phyloP scores from a whole-genome alignment of 2,888 invertebrate genomes.

The Lepidocyrtinus sp. region DNA sequence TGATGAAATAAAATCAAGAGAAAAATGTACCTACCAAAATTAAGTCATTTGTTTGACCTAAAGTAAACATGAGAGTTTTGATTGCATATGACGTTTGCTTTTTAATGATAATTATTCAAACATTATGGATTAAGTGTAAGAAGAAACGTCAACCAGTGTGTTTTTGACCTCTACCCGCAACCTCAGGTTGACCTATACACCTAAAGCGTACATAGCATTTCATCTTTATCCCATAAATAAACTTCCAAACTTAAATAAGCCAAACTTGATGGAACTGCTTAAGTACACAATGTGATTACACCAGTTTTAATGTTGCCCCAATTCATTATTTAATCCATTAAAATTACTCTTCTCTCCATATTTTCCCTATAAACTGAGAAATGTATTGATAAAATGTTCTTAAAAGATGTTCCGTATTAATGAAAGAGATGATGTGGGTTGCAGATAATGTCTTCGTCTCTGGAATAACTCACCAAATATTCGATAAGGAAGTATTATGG shows the following conservation, averaged over 20 bases:
- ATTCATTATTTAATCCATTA: slow-evolving; percentile 50
- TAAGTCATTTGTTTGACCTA: too few species aligned
- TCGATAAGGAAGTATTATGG: slow-evolving; percentile 21
- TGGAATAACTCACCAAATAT: background rate
- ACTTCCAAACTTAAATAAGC: background rate
- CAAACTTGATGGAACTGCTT: too few species aligned
- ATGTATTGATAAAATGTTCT: too few species aligned
- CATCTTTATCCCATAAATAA: slow-evolving; percentile 14
- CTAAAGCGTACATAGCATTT: slow-evolving; percentile 10
- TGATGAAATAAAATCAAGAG: too few species aligned
- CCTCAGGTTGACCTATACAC: slow-evolving; percentile 18
- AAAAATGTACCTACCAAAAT: too few species aligned
- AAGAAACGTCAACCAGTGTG: slow-evolving; percentile 55
- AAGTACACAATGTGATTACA: too few species aligned
- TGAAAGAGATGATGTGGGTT: too few species aligned
- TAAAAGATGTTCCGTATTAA: too few species aligned
- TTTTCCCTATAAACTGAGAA: slow-evolving; percentile 8
- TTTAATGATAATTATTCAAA: too few species aligned
- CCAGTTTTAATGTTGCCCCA: slow-evolving; percentile 19
- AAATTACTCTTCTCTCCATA: slow-evolving; percentile 26
- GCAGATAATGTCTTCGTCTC: background rate
- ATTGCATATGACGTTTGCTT: too few species aligned
- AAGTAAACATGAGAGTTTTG: too few species aligned
- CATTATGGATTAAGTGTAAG: slow-evolving; percentile 57
- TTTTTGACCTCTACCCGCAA: slow-evolving; percentile 35